Evolutionary conservation across 1,140 invertebrate genomes (phyloP).

Genomic region (Caenorhabditis elegans): DNA sequence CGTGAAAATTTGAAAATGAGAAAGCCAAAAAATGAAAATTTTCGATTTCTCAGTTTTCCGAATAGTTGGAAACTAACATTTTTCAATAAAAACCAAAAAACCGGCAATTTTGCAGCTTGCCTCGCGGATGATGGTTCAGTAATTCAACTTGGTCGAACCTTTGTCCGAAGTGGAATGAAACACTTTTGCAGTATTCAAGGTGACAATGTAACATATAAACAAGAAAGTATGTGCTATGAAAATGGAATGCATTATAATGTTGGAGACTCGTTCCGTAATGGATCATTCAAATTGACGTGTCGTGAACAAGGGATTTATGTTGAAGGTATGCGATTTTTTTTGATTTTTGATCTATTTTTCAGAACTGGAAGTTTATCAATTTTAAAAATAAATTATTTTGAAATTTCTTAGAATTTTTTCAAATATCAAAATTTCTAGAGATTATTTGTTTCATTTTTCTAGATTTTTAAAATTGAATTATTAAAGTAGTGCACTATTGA

Average conservation of each 20-base stretch:
- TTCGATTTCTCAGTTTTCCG: background rate
- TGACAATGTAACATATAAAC: slow-evolving; percentile 64
- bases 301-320: slow-evolving; percentile 58
- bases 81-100: too few relatives aligned
- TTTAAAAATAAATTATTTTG: too few relatives aligned
- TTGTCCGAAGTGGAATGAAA: slow-evolving; percentile 57
- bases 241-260: slow-evolving; percentile 64
- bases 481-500: too few relatives aligned
- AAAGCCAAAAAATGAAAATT: background rate
- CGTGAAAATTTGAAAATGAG: too few relatives aligned
- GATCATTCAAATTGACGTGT: slow-evolving; percentile 63
- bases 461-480: too few relatives aligned
- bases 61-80: too few relatives aligned
- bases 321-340: slow-evolving; percentile 41
- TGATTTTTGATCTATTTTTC: too few relatives aligned
- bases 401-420: too few relatives aligned
- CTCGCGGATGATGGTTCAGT: slow-evolving; percentile 62
- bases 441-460: too few relatives aligned
- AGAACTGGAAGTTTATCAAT: too few relatives aligned
- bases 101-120: slow-evolving; percentile 60
- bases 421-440: too few relatives aligned
- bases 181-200: slow-evolving; percentile 62
- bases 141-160: slow-evolving; percentile 64
- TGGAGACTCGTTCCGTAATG: slow-evolving; percentile 63
- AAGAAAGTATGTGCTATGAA: slow-evolving; percentile 65